Base-by-base conservation (phyloP, 2,113 vertebrate species). In the Prunella fulvescens region DNA sequence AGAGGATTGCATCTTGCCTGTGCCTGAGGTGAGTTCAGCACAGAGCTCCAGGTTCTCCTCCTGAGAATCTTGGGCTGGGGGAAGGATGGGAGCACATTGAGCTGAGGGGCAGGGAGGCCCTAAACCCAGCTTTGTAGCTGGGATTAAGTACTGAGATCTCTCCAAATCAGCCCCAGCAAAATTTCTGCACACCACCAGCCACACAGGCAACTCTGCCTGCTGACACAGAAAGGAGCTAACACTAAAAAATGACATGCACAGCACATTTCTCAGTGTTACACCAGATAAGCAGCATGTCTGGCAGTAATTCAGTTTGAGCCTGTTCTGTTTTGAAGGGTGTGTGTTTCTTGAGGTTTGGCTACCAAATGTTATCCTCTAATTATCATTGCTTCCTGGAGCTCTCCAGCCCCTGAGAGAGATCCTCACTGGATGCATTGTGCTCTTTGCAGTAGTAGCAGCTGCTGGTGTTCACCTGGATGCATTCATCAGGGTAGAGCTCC, bases 341-440 rank as follows among this genome's bases (percentile, higher is more conserved):
- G 44, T 23, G 17, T 40, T 94, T 85, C 67, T 67, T 74, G 39
- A 92, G 72, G 31, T 26, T 88, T 94, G 74, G 89, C 88, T 80
- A 91, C 56, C 82, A 42, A 92, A 58, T 92, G 86, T 29, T 93
- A 50, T 58, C 53, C 42, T 74, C 67, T 90, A 50, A 74, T 86
- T 90, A 57, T 42, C 57, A 71, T 73, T 19, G 44, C 71, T 93
- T 91, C 84, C 57, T 58, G 14, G 77, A 25, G 3, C 15, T 72
- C 81, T 79, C 20, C 31, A 86, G 18, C 31, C 64, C 35, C 69
- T 31, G 58, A 1, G 11, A 82, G 64, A 56, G 70, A 29, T 31
- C 39, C 25, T 93, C 37, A 7, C 77, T 67, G 42, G 33, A 65
- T 54, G 26, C 1, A 53, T 51, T 72, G 51, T 35, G n/a, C 50